These are phyloP conservation scores for Sitta europaea DNA, from an alignment of 2,113 vertebrate species.

Conservation along the genomic window DNA sequence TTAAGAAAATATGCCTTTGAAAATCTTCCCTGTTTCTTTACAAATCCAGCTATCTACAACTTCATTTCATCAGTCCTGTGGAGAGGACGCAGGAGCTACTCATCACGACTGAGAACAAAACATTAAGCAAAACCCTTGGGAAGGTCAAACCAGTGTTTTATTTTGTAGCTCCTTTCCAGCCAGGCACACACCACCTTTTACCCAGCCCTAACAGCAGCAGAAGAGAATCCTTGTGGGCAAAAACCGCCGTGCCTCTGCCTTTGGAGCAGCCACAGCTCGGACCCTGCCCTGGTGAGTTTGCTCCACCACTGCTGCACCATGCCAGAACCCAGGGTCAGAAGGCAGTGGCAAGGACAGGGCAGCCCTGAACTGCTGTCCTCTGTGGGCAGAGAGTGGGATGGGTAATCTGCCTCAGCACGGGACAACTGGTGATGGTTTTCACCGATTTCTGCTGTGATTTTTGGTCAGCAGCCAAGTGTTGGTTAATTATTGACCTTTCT, in stretches of 20 bases:
- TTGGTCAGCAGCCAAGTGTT: background rate
- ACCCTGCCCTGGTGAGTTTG: background rate
- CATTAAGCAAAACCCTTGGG: background rate
- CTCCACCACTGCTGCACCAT: background rate
- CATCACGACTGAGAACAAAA: background rate
- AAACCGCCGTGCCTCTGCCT: rapidly evolving
- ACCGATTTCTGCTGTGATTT: background rate
- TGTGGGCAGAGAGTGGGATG: background rate
- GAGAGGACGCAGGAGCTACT: background rate
- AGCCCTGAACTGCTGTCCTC: background rate
- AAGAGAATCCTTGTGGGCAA: rapidly evolving
- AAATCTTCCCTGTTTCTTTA: background rate
- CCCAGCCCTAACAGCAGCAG: rapidly evolving
- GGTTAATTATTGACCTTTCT: background rate
- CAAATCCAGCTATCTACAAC: background rate
- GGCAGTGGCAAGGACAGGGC: background rate
- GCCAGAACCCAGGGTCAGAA: background rate
- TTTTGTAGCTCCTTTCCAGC: background rate
- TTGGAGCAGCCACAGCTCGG: rapidly evolving
- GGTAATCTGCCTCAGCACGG: background rate
- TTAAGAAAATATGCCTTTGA: background rate
- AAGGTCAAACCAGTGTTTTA: background rate
- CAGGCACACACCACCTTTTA: background rate
- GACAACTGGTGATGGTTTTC: background rate
- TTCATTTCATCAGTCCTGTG: background rate